A percentile compares a stretch with the other conserved stretches of the same genome.
phyloP scores from a whole-genome alignment of 1,140 invertebrate genomes.

The Arctopsyche grandis region DNA sequence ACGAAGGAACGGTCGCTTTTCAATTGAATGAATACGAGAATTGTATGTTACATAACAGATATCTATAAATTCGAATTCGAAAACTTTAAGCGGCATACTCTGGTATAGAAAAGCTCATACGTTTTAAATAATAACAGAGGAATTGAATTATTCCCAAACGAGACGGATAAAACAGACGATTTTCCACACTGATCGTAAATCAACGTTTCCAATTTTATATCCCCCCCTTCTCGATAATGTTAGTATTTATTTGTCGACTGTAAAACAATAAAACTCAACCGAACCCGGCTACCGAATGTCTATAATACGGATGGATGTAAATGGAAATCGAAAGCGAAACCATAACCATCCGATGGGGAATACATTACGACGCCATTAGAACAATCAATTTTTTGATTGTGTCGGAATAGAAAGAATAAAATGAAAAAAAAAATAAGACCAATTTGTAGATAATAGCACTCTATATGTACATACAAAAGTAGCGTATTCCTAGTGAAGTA shows the following conservation, averaged over 20 bases:
- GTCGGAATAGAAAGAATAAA: too few relatives aligned
- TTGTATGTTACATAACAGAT: not conserved
- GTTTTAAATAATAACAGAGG: not conserved
- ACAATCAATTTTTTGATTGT: not conserved
- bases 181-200: constrained; percentile 9
- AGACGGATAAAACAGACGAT: not conserved
- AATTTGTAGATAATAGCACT: too few relatives aligned
- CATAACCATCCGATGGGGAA: not conserved
- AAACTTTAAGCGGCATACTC: too few relatives aligned
- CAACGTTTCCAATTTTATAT: constrained; percentile 17
- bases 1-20: not conserved
- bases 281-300: not conserved
- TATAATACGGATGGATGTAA: too few relatives aligned
- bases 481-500: too few relatives aligned
- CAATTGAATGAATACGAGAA: not conserved
- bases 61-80: too few relatives aligned
- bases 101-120: not conserved
- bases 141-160: not conserved
- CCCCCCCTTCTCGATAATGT: constrained; percentile 3
- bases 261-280: constrained; percentile 18
- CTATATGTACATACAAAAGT: too few relatives aligned
- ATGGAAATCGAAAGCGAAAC: constrained; percentile 14
- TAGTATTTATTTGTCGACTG: constrained; percentile 2
- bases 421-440: too few relatives aligned
- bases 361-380: not conserved